Evolutionary conservation across 53 echinoderm and acorn worm species (phyloP).

Genomic region (Antedon mediterranea): DNA sequence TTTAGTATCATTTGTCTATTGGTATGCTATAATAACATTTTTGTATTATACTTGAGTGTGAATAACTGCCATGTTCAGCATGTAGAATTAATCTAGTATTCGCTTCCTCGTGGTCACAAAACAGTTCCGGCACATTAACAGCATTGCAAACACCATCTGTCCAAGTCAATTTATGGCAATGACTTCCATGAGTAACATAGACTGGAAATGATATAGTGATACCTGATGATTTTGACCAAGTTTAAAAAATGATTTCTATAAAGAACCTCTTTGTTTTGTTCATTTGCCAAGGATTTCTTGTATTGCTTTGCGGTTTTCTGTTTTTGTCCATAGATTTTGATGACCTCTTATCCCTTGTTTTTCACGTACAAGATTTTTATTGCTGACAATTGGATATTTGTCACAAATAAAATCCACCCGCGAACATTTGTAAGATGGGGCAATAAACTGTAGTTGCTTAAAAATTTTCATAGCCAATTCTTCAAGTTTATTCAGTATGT

Average conservation of each 20-base stretch:
- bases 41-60: neutral
- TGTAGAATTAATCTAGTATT: constrained; percentile 1
- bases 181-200: too few relatives aligned
- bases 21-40: too few relatives aligned
- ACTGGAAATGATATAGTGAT: too few relatives aligned
- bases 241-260: too few relatives aligned
- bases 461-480: neutral
- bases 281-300: neutral
- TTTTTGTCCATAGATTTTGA: neutral
- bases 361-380: neutral
- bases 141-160: too few relatives aligned
- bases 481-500: neutral
- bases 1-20: too few relatives aligned
- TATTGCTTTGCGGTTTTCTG: neutral
- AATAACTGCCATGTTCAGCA: constrained; percentile 5
- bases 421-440: neutral
- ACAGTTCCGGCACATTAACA: too few relatives aligned
- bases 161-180: too few relatives aligned
- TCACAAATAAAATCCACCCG: neutral
- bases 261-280: too few relatives aligned
- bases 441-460: neutral
- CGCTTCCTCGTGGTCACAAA: constrained; percentile 11
- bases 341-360: neutral
- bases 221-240: too few relatives aligned
- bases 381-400: neutral